Evolutionary conservation across 2,888 invertebrate species (phyloP), one percentile per base, ranked within the genome.

Genomic region (Colletes collaris): DNA sequence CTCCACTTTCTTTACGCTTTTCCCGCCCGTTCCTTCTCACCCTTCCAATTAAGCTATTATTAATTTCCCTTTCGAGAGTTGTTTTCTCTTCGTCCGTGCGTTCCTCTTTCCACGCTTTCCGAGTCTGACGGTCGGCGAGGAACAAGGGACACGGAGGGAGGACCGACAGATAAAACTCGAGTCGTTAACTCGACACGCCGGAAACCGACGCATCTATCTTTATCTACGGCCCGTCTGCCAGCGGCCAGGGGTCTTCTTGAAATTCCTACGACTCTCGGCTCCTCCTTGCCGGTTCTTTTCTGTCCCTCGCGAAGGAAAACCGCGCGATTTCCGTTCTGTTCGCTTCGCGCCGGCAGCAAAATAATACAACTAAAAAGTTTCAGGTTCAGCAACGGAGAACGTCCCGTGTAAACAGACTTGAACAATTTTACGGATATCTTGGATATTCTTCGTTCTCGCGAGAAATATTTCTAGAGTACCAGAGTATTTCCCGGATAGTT

Each of bases 181-280:
- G 91, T 92, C 90, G 90, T 92, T 92, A 92, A 91, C 90, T 91
- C 91, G 88, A 89, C 90, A 90, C 90, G 88, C 91, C 92, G 92
- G 92, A 92, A 92, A 91, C 90, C 87, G 87, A 87, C 85, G 87
- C 88, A 88, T 92, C 90, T 90, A 90, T 92, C 92, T 92, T 90
- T 92, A 91, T 91, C 90, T 87, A 82, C 86, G 79, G 78, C 70
- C 78, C 71, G 78, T 82, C 84, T 78, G 84, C 79, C 76, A 46
- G 63, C 68, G 75, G 60, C 73, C 76, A 63, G 75, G 60, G 49
- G 35, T 85, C 85, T 81, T 86, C 81, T 85, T 81, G 83, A 87
- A 81, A 86, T 86, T 86, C 85, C 83, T 79, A 63, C 63, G 65
- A 53, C 65, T 72, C 58, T 69, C 79, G 79, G 68, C 73, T 56